Conservation (phyloP, 1,140 invertebrate genomes). For the Brachionus sp. region DNA sequence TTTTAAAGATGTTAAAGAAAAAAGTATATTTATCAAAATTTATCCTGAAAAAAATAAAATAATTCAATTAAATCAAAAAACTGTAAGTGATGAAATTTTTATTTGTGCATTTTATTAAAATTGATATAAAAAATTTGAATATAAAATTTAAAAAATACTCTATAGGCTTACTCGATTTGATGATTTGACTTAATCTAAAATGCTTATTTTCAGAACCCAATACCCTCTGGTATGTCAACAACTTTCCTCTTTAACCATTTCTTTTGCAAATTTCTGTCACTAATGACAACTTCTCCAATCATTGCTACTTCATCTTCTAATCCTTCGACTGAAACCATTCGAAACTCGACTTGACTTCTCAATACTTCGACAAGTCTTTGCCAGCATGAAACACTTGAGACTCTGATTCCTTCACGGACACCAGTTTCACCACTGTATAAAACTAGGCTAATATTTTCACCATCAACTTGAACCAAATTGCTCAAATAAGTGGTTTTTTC, state of each 20-base stretch:
- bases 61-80: no score
- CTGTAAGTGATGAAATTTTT: no score
- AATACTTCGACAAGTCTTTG: conserved; percentile 19
- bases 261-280: conserved; percentile 31
- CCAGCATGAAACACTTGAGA: conserved; percentile 13
- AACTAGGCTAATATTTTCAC: not conserved
- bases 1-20: no score
- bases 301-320: not conserved
- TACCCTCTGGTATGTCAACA: not conserved
- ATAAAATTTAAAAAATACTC: no score
- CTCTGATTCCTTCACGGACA: not conserved
- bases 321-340: not conserved
- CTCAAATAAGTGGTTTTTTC: conserved; percentile 27
- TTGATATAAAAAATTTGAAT: no score
- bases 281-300: not conserved
- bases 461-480: not conserved
- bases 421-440: conserved; percentile 16
- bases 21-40: no score
- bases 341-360: not conserved
- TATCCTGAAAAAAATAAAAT: no score
- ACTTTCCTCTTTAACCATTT: no score
- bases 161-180: no score
- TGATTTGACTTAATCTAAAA: no score
- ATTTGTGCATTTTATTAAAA: no score
- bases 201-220: no score